Base-by-base conservation (phyloP, 2,797 vertebrate species). In the Lacerta viridis region DNA sequence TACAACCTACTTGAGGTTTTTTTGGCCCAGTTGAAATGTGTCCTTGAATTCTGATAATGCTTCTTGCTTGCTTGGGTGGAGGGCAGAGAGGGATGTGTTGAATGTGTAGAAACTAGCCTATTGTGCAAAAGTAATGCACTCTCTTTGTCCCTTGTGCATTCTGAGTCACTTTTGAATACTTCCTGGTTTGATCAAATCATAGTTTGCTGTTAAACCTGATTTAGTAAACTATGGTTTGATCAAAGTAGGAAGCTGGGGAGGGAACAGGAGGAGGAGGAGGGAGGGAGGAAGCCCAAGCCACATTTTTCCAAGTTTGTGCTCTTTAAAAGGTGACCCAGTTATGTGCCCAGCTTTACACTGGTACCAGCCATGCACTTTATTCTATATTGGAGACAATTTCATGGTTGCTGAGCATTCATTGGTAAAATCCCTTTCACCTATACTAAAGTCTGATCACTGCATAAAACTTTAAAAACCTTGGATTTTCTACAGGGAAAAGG, bases 401-500 rank as follows among this genome's bases (percentile, higher is more conserved):
- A 61, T 75, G 71, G 64, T 84, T 85, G 50, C 71, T 84, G 25
- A 84, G 27, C 36, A 59, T 64, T 8, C 80, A 43, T 9, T n/a
- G 39, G 13, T 76, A 36, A 15, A 72, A 85, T 27, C 5, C 23
- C 39, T 61, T 75, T 61, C 1, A 10, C 55, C 55, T 55, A 17
- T 79, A 7, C 23, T 64, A 41, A 81, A 43, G 39, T 64, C 23
- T 33, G 18, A 64, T 29, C 18, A 1, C 39, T 75, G n/a, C 29
- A 75, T 64, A 46, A 74, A 43, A 5, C 23, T 69, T 71, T 71
- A 15, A n/a, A 71, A 71, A 11, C 88, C 95, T 85, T 89, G 91
- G 20, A 15, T 94, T 95, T 94, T 85, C 76, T 96, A 18, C 92
- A 99, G 99, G 97, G 86, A 85, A 98, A 96, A 95, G 95, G 96